A percentile compares a stretch with the other conserved stretches of the same genome.
phyloP scores from a whole-genome alignment of 2,113 vertebrate genomes.

The Pseudolaguvia tuberculata region DNA sequence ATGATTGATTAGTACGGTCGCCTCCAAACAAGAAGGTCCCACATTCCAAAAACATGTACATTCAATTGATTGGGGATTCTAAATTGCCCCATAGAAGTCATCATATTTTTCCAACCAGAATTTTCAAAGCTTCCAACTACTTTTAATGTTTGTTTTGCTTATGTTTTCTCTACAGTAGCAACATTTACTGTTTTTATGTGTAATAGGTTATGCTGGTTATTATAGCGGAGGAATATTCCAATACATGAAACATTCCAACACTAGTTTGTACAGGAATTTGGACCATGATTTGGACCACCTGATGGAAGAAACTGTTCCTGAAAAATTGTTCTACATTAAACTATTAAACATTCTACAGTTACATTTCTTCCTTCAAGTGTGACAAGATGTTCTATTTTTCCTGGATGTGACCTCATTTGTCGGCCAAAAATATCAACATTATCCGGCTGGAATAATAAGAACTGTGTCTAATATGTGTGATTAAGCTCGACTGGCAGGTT shows the following conservation, averaged over 20 bases:
- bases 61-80: too few relatives aligned
- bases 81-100: too few relatives aligned
- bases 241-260: neutral
- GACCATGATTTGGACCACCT: too few relatives aligned
- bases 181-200: neutral
- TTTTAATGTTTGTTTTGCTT: neutral
- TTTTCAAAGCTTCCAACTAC: neutral
- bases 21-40: too few relatives aligned
- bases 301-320: too few relatives aligned
- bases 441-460: neutral
- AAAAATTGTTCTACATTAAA: neutral
- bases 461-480: neutral
- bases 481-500: neutral
- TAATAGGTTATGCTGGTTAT: neutral
- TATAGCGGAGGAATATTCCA: neutral
- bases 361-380: neutral
- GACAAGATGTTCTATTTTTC: neutral
- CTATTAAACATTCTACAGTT: neutral
- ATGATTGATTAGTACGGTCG: too few relatives aligned
- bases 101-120: neutral
- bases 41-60: too few relatives aligned
- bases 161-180: neutral
- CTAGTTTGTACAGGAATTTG: neutral
- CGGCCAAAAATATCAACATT: neutral
- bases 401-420: conserved; percentile 2